Evolutionary conservation across 2,888 invertebrate species (phyloP), one percentile per base, ranked within the genome.

Genomic region (Xestoiulus laeticollis): DNA sequence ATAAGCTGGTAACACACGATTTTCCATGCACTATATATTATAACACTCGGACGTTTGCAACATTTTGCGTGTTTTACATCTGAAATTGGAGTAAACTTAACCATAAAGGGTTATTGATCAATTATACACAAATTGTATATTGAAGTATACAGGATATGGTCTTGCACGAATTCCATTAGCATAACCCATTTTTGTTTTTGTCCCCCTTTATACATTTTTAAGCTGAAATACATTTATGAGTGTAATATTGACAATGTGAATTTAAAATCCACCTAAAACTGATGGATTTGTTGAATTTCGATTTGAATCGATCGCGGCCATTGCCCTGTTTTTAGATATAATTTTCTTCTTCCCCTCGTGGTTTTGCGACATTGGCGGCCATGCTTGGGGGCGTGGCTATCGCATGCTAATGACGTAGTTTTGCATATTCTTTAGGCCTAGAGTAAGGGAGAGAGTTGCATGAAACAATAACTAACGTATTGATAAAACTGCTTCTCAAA

Each of bases 271-370:
- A 30, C 30, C 78, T 78, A 78, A 78, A 78, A 78, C 30, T 78
- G 30, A 78, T 78, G 78, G 78, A 78, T 78, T 78, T 78, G 3
- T 78, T 26, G 16, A 78, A 26, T 78, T 78, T 78, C 78, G 78
- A 78, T 78, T 30, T 12, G 16, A 30, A 78, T 78, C 78, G 78
- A 78, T 78, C 78, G 78, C 78, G 78, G 78, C 78, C 78, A 26
- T 78, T 78, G 78, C 78, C 26, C 78, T 78, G 78, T 78, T 78
- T 78, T 78, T 78, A 78, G 78, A 78, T 78, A 78, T n/a, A n/a
- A n/a, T 30, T 78, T 78, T 78, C 30, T 16, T 78, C 59, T 68
- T 68, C 78, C 78, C 78, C 78, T 32, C 78, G 30, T 32, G 12
- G 78, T 78, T 68, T 78, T 78, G 78, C 78, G 30, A 78, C 78